Evolutionary conservation across 2,888 invertebrate species (phyloP).

Genomic region (Megamerina dolium): DNA sequence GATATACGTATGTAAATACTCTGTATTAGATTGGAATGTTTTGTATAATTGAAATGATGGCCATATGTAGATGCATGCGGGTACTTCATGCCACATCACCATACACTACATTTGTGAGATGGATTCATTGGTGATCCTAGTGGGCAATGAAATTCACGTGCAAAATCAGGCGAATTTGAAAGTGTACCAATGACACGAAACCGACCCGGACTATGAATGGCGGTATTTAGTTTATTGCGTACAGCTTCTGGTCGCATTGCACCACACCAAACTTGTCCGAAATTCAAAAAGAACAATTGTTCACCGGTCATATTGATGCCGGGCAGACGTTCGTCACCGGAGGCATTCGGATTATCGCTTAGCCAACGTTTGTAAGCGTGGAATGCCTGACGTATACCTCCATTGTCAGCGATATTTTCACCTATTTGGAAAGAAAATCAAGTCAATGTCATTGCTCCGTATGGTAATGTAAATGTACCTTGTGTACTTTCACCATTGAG

Average conservation of each 20-base stretch:
- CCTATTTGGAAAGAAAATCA: conserved; percentile 21
- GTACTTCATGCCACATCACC: conserved; percentile 57
- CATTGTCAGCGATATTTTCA: conserved; percentile 96
- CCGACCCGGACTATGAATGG: conserved; percentile 76
- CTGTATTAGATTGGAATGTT: too few relatives aligned
- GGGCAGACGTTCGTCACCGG: conserved; percentile 57
- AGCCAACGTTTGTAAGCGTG: conserved; percentile 79
- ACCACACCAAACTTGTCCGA: conserved; percentile 83
- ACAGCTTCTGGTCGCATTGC: conserved; percentile 76
- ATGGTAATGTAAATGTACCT: too few relatives aligned
- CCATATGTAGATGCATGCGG: too few relatives aligned
- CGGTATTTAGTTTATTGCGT: conserved; percentile 71
- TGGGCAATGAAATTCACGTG: conserved; percentile 65
- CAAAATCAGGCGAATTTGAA: conserved; percentile 72
- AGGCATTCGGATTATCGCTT: conserved; percentile 54
- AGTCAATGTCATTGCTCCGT: too few relatives aligned
- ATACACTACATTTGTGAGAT: conserved; percentile 67
- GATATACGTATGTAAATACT: too few relatives aligned
- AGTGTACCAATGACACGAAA: conserved; percentile 75
- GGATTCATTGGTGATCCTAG: conserved; percentile 76
- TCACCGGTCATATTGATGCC: conserved; percentile 69
- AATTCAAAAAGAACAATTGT: conserved; percentile 85
- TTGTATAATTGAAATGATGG: too few relatives aligned
- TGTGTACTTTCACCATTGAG: conserved; percentile 76
- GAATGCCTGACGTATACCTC: conserved; percentile 89